Evolutionary conservation across 2,113 vertebrate genomes (phyloP), one percentile per base, ranked within the genome.

Genomic region (Psittacula cyanocephala): DNA sequence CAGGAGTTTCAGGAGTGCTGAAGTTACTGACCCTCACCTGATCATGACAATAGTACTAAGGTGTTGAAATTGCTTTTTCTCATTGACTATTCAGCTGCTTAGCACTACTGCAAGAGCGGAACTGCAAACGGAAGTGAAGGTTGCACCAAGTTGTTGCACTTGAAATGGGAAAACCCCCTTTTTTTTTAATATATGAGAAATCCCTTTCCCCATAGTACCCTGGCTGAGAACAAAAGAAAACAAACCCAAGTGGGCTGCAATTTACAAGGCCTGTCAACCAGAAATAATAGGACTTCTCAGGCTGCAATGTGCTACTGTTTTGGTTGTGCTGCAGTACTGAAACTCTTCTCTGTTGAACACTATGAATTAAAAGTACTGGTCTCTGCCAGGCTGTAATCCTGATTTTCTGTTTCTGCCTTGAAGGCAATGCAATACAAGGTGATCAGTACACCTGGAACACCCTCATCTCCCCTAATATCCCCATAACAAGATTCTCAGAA

Each of bases 1-100:
- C 8, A 25, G 20, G 11, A 57, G 15, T 12, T 28, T 19, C 8
- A 25, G 20, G 11, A 57, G 15, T 12, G 33, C 23, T 68, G 14
- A 46, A 33, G 33, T 28, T 74, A 20, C 31, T 29, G 19, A 60
- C 46, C 18, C 33, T 65, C 13, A 41, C 25, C 27, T 47, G 17
- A 10, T 46, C 0, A 0, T 47, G 77, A 39, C 1, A 59, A 35
- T 59, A n/a, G 0, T 20, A 29, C 0, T 7, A 19, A 24, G 22
- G 22, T 28, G 17, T 1, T 35, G 13, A 44, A 63, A 27, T 10
- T 74, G 17, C 33, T 29, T 68, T 63, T 63, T 31, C 23, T 37
- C 35, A 0, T 15, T 14, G 33, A 16, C 2, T 20, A 19, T 23
- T 11, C 27, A n/a, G 23, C 46, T 72, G 41, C 46, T 43, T 22